Evolutionary conservation across 1,140 invertebrate genomes (phyloP).

Genomic region (Heliconius hermathena): DNA sequence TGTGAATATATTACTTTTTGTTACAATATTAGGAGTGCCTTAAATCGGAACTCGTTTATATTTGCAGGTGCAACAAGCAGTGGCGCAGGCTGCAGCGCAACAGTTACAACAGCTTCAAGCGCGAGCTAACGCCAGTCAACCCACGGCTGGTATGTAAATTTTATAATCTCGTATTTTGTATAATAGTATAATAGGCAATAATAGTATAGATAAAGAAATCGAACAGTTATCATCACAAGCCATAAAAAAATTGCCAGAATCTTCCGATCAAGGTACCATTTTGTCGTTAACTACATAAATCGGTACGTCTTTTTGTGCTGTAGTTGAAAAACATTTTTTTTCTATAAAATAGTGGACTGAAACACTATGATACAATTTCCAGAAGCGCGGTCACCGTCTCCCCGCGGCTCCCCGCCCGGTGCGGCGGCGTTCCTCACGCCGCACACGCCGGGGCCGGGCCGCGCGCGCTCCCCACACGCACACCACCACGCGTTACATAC

Average conservation of each 20-base stretch:
- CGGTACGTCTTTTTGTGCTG: too few relatives aligned
- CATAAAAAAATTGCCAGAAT: too few relatives aligned
- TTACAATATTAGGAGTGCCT: not conserved
- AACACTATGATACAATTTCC: constrained; percentile 25
- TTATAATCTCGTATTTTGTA: not conserved
- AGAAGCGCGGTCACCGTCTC: constrained; percentile 80
- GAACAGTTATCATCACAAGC: too few relatives aligned
- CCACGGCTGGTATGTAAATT: constrained; percentile 62
- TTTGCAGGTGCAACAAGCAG: constrained; percentile 84
- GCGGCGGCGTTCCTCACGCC: constrained; percentile 71
- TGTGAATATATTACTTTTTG: not conserved
- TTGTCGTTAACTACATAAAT: too few relatives aligned
- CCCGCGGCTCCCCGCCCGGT: constrained; percentile 82
- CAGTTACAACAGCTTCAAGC: constrained; percentile 90
- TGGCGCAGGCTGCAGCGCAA: constrained; percentile 92
- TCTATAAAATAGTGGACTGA: too few relatives aligned
- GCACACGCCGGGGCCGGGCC: constrained; percentile 59
- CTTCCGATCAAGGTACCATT: too few relatives aligned
- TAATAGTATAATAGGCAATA: too few relatives aligned
- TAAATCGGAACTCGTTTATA: not conserved
- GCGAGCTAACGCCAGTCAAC: constrained; percentile 79
- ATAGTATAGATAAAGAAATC: too few relatives aligned
- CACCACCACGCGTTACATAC: constrained; percentile 54
- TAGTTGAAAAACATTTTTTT: too few relatives aligned
- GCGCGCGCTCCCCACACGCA: constrained; percentile 70